These are phyloP conservation scores for Halcyon chelicuti DNA, from an alignment of 2,797 vertebrate species.

Conservation along the genomic window DNA sequence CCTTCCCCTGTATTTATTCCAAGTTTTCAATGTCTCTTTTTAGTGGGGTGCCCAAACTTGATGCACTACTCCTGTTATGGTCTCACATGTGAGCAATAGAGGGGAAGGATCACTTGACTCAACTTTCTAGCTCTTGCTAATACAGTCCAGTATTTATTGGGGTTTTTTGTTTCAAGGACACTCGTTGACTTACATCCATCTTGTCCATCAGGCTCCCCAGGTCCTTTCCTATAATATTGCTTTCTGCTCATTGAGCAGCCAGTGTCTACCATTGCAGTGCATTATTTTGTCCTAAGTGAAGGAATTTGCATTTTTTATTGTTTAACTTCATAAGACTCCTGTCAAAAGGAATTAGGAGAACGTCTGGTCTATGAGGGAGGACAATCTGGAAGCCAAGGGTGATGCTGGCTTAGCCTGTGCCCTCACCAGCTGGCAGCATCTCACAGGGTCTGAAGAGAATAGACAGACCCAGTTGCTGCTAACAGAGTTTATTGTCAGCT, in stretches of 20 bases:
- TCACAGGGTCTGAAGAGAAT: not conserved
- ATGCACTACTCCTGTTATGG: not conserved
- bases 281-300: not conserved
- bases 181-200: not conserved
- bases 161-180: not conserved
- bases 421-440: not conserved
- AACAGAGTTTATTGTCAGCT: not conserved
- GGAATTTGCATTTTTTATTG: not conserved
- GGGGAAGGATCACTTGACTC: not conserved
- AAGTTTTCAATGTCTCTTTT: not conserved
- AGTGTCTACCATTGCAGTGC: not conserved
- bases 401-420: not conserved
- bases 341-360: not conserved
- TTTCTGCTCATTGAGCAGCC: not conserved
- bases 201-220: not conserved
- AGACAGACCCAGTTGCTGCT: not conserved
- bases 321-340: not conserved
- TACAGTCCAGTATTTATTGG: not conserved
- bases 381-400: not conserved
- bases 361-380: accelerated
- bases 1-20: not conserved
- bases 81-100: not conserved
- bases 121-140: not conserved
- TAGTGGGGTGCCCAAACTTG: not conserved
- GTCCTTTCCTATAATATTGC: not conserved